Base-by-base conservation (phyloP, 2,888 invertebrate genomes). In the Spodoptera picta region DNA sequence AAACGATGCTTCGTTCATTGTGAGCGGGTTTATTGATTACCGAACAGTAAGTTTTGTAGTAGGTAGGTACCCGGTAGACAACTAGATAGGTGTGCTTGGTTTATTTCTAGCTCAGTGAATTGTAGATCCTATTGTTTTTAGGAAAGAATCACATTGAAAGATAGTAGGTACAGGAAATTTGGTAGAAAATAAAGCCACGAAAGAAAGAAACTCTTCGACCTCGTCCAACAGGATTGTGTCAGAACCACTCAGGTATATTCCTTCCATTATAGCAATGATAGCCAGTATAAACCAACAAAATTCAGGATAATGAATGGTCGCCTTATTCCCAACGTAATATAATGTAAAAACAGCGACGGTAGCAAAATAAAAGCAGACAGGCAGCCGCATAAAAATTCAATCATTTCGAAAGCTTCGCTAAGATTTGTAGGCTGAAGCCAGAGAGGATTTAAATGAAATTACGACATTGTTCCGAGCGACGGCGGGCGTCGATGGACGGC, bases 401-500 rank as follows among this genome's bases (percentile, higher is more conserved):
- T 88, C 84, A 87, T 86, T 84, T 81, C 82, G 75, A 87, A 84
- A 85, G 87, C 86, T 83, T 75, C 78, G 75, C 63, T 42, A 83
- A 83, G 84, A 86, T 86, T 84, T 84, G 84, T 83, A 80, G 74
- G 79, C 79, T 67, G 74, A 72, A 60, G 76, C 61, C 72, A 42
- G 68, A 65, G 77, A 64, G 74, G 76, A 76, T 76, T 76, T 76
- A 73, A 86, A 87, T 83, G 80, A 83, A 85, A 87, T 86, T 83
- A 83, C 84, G 69, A 79, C 80, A 84, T 87, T 86, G 86, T 86
- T 86, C 83, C 82, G 69, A 36, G 36, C 36, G 36, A 60, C 66
- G 60, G 58, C 56, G 49, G 44, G 56, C 54, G 62, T 62, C 68
- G 73, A 73, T 73, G 73, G 75, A 72, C 65, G 65, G 49, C 41